These are phyloP conservation scores for Selene dorsalis DNA, from an alignment of 2,797 vertebrate genomes.

Conservation along the genomic window DNA sequence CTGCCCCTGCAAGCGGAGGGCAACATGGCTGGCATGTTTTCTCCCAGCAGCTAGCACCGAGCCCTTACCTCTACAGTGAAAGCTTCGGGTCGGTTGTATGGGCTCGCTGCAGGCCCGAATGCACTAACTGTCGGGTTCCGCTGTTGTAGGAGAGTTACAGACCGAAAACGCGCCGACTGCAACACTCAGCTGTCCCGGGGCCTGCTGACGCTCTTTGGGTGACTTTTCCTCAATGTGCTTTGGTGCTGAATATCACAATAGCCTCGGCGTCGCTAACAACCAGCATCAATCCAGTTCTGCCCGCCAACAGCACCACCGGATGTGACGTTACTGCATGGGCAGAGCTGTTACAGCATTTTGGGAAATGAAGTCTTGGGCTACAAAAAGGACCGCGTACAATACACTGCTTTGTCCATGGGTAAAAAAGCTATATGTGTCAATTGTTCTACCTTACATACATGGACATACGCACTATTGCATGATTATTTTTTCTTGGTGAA, in stretches of 20 bases:
- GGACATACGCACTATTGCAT: too few relatives aligned
- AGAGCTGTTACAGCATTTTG: slow-evolving; percentile 7
- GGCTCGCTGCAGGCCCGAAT: slow-evolving; percentile 43
- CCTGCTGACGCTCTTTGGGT: not conserved
- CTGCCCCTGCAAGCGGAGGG: slow-evolving; percentile 22
- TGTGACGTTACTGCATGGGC: slow-evolving; percentile 23
- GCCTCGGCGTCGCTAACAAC: slow-evolving; percentile 63
- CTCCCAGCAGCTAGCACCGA: slow-evolving; percentile 33
- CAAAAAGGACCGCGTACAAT: not conserved
- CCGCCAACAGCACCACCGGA: slow-evolving; percentile 78
- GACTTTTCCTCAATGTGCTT: slow-evolving; percentile 11
- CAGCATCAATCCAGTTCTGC: slow-evolving; percentile 65
- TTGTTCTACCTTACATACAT: too few relatives aligned
- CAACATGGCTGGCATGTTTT: slow-evolving; percentile 69
- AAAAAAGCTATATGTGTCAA: too few relatives aligned
- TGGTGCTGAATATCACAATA: slow-evolving; percentile 62
- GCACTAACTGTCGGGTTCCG: not conserved
- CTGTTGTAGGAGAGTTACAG: not conserved
- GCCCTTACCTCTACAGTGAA: slow-evolving; percentile 70
- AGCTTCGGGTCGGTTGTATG: slow-evolving; percentile 14
- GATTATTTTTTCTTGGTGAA: too few relatives aligned
- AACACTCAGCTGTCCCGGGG: not conserved
- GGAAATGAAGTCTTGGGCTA: slow-evolving; percentile 29
- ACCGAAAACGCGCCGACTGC: not conserved
- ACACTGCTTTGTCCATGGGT: not conserved